These are phyloP conservation scores for Catamblyrhynchus diadema DNA, from an alignment of 2,797 vertebrate species.

Conservation along the genomic window DNA sequence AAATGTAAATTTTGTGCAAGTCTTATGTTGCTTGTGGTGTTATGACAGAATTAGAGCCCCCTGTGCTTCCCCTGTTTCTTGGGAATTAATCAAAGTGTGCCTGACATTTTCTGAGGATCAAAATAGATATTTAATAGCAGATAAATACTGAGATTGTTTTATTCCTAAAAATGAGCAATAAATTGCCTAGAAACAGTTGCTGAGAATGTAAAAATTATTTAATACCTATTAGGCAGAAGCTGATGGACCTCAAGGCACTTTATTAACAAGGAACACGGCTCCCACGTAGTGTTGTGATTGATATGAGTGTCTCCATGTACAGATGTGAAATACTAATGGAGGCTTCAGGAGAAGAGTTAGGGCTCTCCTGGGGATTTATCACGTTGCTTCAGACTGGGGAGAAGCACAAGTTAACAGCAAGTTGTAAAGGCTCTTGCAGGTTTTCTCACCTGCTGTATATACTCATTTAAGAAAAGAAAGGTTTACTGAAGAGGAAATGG, in stretches of 20 bases:
- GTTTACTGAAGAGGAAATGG: background rate
- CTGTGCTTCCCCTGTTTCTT: background rate
- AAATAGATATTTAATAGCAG: background rate
- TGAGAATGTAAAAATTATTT: background rate
- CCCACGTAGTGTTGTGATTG: background rate
- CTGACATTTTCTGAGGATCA: background rate
- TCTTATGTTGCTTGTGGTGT: background rate
- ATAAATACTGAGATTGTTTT: background rate
- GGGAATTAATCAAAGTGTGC: background rate
- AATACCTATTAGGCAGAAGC: slow-evolving; percentile 9
- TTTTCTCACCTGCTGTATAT: background rate
- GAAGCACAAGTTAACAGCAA: background rate
- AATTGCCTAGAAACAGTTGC: background rate
- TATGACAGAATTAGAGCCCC: background rate
- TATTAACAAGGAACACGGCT: slow-evolving; percentile 3
- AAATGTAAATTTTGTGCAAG: background rate
- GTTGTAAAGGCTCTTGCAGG: background rate
- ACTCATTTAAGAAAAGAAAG: background rate
- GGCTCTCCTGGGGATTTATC: background rate
- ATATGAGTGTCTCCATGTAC: background rate
- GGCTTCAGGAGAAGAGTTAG: background rate
- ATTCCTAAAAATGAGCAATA: background rate
- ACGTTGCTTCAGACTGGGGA: background rate
- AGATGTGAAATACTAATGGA: slow-evolving; percentile 33
- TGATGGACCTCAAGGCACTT: slow-evolving; percentile 18